phyloP scores from a whole-genome alignment of 2,888 invertebrate species.

The Willowsia nigromaculata region DNA sequence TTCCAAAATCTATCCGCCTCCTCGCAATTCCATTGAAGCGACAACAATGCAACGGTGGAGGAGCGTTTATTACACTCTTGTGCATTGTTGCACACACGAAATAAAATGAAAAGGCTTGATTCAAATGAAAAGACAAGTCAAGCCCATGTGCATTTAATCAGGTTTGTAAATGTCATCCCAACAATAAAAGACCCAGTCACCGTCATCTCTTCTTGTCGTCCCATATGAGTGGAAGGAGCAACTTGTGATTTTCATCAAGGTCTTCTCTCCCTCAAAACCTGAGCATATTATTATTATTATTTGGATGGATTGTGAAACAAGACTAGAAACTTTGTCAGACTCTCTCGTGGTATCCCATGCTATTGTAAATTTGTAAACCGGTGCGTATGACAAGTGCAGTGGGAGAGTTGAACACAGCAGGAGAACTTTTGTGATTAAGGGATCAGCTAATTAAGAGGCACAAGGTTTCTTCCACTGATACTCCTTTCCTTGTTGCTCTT shows the following conservation, averaged over 20 bases:
- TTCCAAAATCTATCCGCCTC: no score
- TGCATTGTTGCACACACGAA: no score
- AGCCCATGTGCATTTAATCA: not conserved
- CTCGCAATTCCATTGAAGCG: no score
- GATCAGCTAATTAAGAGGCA: slow-evolving; percentile 66
- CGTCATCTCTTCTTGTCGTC: slow-evolving; percentile 21
- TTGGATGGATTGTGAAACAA: not conserved
- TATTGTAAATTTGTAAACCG: not conserved
- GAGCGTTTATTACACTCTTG: no score
- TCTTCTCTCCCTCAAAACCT: slow-evolving; percentile 15
- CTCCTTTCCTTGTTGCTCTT: slow-evolving; percentile 11
- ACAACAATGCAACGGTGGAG: no score
- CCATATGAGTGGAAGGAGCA: no score
- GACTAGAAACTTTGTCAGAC: not conserved
- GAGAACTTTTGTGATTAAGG: slow-evolving; percentile 24
- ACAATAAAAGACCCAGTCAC: not conserved
- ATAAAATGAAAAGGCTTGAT: no score
- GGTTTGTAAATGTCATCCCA: not conserved
- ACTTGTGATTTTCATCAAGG: slow-evolving; percentile 58
- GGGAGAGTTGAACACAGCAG: slow-evolving; percentile 55
- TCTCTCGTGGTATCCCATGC: no score
- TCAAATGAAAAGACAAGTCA: no score
- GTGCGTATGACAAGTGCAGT: not conserved
- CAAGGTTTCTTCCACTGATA: slow-evolving; percentile 31
- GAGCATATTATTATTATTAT: not conserved